Base-by-base conservation (phyloP, 2,888 invertebrate species). In the Drosophila affinis region DNA sequence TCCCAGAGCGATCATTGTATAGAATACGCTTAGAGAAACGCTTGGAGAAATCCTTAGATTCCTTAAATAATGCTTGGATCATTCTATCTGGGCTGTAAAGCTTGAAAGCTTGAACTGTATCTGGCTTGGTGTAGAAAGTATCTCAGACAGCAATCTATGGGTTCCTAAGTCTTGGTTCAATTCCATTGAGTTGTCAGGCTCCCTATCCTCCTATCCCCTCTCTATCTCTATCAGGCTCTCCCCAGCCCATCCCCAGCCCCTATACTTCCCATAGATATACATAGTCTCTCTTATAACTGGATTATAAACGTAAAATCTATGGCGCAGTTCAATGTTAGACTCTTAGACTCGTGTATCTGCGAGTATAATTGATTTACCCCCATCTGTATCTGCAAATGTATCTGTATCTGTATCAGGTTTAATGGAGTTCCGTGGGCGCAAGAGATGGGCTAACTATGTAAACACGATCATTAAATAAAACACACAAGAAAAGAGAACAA, bases 381-480 rank as follows among this genome's bases (percentile, higher is more conserved):
- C 29, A 59, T 49, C 12, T 27, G 21, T 44, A 27, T 7, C 27
- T 27, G 32, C 3, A 12, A 12, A 12, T 34, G 34, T 18, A 62
- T 49, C n/a, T 14, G 39, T 39, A 14, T 34, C 14, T 21, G 21
- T 45, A 34, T 51, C 44, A n/a, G 49, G 24, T 56, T 44, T 34
- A 68, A 56, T 32, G 39, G n/a, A 55, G 73, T 61, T 60, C 78
- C 61, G 88, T 87, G 73, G 82, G 88, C 83, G 83, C 77, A 58
- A 21, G 72, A 68, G 78, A 72, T 86, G 65, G 69, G 51, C 68
- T 68, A 60, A 63, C 75, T 83, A 83, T 83, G 87, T 83, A 88
- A 83, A 86, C 83, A 79, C 78, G 88, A 88, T 83, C 81, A 67
- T 88, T 78, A 86, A 83, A 82, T 62, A 52, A 78, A 86, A 57